A percentile compares a stretch with the other conserved stretches of the same genome.
These are phyloP conservation scores for Piezodorus guildinii DNA, from an alignment of 1,140 invertebrate genomes.

Conservation along the genomic window DNA sequence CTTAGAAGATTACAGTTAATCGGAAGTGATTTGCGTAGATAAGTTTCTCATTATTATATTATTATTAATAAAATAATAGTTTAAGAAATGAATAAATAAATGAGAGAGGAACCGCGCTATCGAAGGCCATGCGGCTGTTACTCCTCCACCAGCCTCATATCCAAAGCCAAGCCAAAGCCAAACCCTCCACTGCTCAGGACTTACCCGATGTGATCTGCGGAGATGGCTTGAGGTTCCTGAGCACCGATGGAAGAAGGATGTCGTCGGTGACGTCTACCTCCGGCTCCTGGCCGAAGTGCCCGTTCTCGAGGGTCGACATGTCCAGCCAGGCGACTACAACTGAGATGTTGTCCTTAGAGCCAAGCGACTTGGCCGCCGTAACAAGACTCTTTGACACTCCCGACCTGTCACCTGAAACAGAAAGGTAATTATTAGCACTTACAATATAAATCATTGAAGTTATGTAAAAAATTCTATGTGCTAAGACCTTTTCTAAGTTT, in stretches of 20 bases:
- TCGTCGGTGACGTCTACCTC: conserved; percentile 47
- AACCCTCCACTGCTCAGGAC: conserved; percentile 7
- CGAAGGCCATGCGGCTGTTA: too few species aligned
- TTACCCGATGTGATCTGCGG: background rate
- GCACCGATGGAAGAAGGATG: conserved; percentile 29
- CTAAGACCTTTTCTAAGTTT: too few species aligned
- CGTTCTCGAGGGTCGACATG: conserved; percentile 40
- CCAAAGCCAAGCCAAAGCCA: conserved; percentile 9
- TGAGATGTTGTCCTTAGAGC: conserved; percentile 77
- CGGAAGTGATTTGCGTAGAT: too few species aligned
- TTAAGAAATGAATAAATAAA: too few species aligned
- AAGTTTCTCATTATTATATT: too few species aligned
- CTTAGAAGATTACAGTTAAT: too few species aligned
- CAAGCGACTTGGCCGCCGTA: conserved; percentile 55
- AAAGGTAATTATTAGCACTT: too few species aligned
- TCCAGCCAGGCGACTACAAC: conserved; percentile 75
- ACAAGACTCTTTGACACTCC: conserved; percentile 55
- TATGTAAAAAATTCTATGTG: too few species aligned
- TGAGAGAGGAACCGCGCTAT: background rate
- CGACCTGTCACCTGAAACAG: conserved; percentile 48
- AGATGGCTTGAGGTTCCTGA: conserved; percentile 11
- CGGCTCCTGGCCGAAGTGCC: conserved; percentile 47
- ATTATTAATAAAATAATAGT: too few species aligned
- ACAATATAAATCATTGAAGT: too few species aligned
- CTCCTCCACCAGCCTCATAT: background rate